Evolutionary conservation across 2,888 invertebrate genomes (phyloP), one percentile per base, ranked within the genome.

Genomic region (Ischnus inquisitorius): DNA sequence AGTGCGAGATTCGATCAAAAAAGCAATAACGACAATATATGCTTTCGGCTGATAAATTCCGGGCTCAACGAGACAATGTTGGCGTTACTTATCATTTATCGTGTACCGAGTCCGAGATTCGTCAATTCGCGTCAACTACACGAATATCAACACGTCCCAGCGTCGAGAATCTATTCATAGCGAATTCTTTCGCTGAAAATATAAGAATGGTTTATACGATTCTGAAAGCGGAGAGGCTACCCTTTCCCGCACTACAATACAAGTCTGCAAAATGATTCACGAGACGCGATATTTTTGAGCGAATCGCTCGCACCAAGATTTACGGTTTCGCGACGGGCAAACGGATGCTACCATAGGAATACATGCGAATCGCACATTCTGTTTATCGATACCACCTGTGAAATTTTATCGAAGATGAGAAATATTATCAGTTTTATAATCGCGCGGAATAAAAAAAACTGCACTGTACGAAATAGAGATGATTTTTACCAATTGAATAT

Each of bases 191-290:
- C 16, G 41, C 8, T 25, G 19, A 34, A 12, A 65, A 25, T 12
- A 48, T 10, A 67, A 68, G 67, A 77, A 41, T 19, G 14, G 25
- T 67, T 12, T 34, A 34, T 34, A 34, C 34, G 34, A 34, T 34
- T 34, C 34, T 34, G 8, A 34, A 34, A 34, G 8, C 46, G 22
- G 48, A 16, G 14, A 48, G 19, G 28, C 34, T 62, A 6, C 51
- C 28, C 67, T 57, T 67, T 57, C 67, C 12, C 57, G 14, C 43
- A 10, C 34, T 28, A 46, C 65, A 43, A 76, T 57, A 57, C 14
- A 57, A 41, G 39, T 51, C 51, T 46, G 19, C 39, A 22, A 51
- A 43, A n/a, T 57, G 57, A 77, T 62, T 69, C 39, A 78, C 8
- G 34, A 69, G 19, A 60, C 2, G 1, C 34, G 34, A 67, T 67